Evolutionary conservation across 2,797 vertebrate species (phyloP), one percentile per base, ranked within the genome.

Genomic region (Xiphophorus birchmanni): DNA sequence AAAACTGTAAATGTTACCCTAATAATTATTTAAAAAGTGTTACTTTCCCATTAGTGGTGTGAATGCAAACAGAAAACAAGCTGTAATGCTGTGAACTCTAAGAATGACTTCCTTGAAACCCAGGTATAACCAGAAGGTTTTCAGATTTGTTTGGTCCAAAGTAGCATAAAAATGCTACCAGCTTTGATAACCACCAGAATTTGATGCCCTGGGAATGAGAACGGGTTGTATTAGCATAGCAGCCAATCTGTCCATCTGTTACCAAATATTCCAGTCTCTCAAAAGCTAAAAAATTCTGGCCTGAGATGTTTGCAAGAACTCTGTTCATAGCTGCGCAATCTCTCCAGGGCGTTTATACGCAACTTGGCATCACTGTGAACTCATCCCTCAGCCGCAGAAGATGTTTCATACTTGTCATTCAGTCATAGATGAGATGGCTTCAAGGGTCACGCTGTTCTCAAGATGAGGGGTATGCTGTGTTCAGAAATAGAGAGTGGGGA

Each of bases 351-450:
- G 80, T 89, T 87, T 74, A 80, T 88, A 86, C 88, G 85, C 89
- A 80, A 83, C 90, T 82, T 82, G 0, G 85, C 86, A 80, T 82
- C 84, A 67, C 77, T 73, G 81, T 84, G 84, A 93, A 92, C 87
- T 87, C 89, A 91, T 93, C 93, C 85, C 86, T 88, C 85, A 87
- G 83, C 90, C 86, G 74, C 92, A 89, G 89, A 89, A 88, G 89
- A 90, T 76, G 87, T 79, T 90, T 92, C 78, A 69, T 72, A 29
- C 86, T 88, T 76, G 76, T 88, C 90, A 74, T 92, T 85, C 86
- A 86, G 75, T 71, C 89, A 76, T 87, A 88, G 87, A 94, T 89
- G 88, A 91, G 89, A 92, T 83, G 84, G 80, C 78, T 92, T 92
- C 82, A 91, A 87, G 92, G 92, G 90, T 92, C 93, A 88, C 77